Conservation (phyloP, 64 coral and sea anemone genomes). For the Trachythela sp. region DNA sequence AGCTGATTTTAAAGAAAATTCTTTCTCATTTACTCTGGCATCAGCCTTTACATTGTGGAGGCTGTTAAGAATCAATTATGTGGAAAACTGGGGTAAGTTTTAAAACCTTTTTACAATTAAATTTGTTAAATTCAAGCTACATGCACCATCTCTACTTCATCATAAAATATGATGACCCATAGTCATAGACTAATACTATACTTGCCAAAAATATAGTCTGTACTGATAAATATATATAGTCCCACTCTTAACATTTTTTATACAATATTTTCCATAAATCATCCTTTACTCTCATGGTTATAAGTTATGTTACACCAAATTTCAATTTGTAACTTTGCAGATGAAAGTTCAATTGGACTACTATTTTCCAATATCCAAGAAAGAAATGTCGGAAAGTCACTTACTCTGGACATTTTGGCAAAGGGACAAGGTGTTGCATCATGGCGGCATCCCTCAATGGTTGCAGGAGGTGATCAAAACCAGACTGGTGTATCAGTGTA, state of each 20-base stretch:
- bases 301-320: too few relatives aligned
- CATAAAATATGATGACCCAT: too few relatives aligned
- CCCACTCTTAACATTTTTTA: too few relatives aligned
- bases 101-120: background rate
- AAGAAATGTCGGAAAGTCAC: slow-evolving; percentile 39
- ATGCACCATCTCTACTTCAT: background rate
- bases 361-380: slow-evolving; percentile 17
- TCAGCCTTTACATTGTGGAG: slow-evolving; percentile 10
- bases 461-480: slow-evolving; percentile 44
- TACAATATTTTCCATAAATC: too few relatives aligned
- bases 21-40: slow-evolving; percentile 16
- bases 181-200: too few relatives aligned
- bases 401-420: slow-evolving; percentile 24
- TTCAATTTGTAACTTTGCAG: background rate
- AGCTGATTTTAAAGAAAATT: background rate
- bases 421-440: slow-evolving; percentile 20
- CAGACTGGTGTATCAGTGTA: slow-evolving; percentile 40
- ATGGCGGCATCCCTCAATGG: slow-evolving; percentile 24
- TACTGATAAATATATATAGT: too few relatives aligned
- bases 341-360: slow-evolving; percentile 47
- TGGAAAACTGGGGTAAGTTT: background rate
- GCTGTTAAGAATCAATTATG: background rate
- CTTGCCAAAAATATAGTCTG: too few relatives aligned
- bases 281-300: too few relatives aligned
- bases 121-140: background rate